Evolutionary conservation across 30 jellyfish, hydroid and myxozoan species (phyloP), one percentile per base, ranked within the genome.

Genomic region (Cassiopea xamachana): DNA sequence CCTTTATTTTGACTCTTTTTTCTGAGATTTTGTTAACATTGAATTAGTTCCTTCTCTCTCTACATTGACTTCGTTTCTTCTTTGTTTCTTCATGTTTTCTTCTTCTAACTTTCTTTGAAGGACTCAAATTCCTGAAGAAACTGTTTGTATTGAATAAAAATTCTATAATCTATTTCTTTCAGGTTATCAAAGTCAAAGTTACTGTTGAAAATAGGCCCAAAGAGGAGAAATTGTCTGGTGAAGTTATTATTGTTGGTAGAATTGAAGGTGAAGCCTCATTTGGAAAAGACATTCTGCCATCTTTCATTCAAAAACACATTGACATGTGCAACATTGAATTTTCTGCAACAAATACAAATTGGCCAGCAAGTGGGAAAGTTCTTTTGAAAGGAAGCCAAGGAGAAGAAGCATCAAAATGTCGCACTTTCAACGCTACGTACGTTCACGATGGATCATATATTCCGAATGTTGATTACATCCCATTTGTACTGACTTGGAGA

Each of bases 361-460:
- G 94, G 94, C 94, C 94, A 55, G 89, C 89, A 55, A 87, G 58
- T 79, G 94, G 94, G 46, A 64, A 62, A 9, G 59, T 87, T 46
- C 39, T 74, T n/a, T 15, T 51, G 68, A 1, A 43, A 7, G 70
- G 49, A 48, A 79, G 62, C 89, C n/a, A 7, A 68, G 48, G 64
- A 46, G 17, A 46, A 27, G 62, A 64, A 47, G 59, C 75, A 9
- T 67, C 86, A 68, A 44, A 39, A 16, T 91, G 97, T 82, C 6
- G 51, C 75, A 62, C 48, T 1, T 90, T 90, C 89, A 80, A 58
- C 8, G 92, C 87, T n/a, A 82, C 86, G 48, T 90, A 90, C 47
- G n/a, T 78, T 16, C 97, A 90, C 75, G 97, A 90, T 76, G 88
- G 89, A 19, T 69, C 92, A 1, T 70, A 81, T 43, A 75, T 80